These are phyloP conservation scores for Microtus ochrogaster DNA, from an alignment of 2,113 vertebrate species.

Conservation along the genomic window DNA sequence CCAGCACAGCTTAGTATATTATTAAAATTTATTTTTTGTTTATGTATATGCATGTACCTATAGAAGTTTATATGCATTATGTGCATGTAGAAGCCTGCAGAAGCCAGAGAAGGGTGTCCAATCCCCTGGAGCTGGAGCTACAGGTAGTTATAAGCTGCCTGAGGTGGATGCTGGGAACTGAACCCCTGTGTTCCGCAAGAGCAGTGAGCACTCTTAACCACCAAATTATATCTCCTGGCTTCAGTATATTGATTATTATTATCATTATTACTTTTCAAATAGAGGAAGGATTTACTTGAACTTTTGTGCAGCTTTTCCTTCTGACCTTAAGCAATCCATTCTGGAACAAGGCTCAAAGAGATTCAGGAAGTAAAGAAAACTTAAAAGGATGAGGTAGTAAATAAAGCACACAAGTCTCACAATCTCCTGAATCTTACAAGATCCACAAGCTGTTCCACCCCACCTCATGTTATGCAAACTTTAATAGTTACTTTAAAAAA, in stretches of 20 bases:
- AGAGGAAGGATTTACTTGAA: background rate
- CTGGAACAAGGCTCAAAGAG: background rate
- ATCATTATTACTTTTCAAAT: background rate
- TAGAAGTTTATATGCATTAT: background rate
- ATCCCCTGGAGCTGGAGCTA: background rate
- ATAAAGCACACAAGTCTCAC: background rate
- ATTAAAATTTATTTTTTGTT: background rate
- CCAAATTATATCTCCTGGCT: background rate
- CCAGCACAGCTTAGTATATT: background rate
- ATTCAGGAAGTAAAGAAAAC: background rate
- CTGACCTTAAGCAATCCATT: background rate
- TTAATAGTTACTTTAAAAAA: background rate
- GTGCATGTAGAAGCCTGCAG: background rate
- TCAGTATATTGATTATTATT: background rate
- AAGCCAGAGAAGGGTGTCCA: background rate
- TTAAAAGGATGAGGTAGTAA: background rate
- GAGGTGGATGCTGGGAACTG: background rate
- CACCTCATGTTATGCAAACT: too few relatives aligned
- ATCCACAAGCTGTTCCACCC: background rate
- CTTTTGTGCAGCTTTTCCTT: background rate
- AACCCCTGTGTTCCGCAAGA: background rate
- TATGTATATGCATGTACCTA: background rate
- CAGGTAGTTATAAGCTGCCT: background rate
- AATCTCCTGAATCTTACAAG: background rate
- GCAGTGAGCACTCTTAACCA: background rate